phyloP scores from a whole-genome alignment of 2,797 vertebrate species.

The Pempheris klunzingeri region DNA sequence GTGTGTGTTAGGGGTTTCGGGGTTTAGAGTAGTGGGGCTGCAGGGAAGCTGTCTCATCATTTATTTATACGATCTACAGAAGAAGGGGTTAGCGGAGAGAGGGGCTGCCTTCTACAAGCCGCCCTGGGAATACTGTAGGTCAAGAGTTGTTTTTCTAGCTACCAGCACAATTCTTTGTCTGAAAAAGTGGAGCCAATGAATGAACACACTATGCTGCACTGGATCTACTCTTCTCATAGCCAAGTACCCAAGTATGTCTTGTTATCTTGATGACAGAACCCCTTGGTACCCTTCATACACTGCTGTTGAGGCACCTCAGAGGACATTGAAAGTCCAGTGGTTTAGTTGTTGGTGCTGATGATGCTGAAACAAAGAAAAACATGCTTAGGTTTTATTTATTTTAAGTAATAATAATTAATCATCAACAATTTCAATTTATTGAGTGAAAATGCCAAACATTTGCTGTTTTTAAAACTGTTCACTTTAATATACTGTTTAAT shows the following conservation, averaged over 20 bases:
- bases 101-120: constrained; percentile 58
- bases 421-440: too few relatives aligned
- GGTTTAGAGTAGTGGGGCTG: constrained; percentile 67
- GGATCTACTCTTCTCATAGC: constrained; percentile 3
- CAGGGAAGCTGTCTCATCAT: constrained; percentile 81
- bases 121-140: constrained; percentile 76
- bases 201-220: constrained; percentile 29
- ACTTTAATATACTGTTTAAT: neutral
- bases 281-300: neutral
- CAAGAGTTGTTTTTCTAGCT: constrained; percentile 82
- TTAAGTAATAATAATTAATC: too few relatives aligned
- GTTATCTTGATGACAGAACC: constrained; percentile 16
- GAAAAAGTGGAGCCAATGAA: constrained; percentile 47
- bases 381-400: neutral
- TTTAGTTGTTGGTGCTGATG: constrained; percentile 3
- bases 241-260: constrained; percentile 4
- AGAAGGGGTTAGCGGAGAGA: constrained; percentile 70
- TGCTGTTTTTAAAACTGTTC: neutral
- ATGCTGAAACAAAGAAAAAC: neutral
- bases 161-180: constrained; percentile 80
- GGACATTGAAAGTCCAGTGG: neutral
- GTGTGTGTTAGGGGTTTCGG: constrained; percentile 55
- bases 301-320: neutral
- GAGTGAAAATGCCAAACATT: too few relatives aligned
- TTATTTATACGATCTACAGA: constrained; percentile 84